Evolutionary conservation across 2,113 vertebrate species (phyloP).

Genomic region (Sialia sialis): DNA sequence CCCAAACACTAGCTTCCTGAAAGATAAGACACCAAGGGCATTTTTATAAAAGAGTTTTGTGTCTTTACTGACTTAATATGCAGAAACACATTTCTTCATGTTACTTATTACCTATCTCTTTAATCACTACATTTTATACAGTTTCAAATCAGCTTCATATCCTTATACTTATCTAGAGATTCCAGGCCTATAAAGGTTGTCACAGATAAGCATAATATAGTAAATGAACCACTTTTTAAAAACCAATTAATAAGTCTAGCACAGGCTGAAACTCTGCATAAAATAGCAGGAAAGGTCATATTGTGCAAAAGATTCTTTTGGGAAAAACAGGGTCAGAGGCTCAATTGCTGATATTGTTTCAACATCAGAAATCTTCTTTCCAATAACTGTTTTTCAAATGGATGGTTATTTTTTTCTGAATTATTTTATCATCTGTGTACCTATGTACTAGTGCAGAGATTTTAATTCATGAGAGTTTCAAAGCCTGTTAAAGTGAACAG

Average conservation of each 20-base stretch:
- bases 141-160: background rate
- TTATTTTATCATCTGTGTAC: background rate
- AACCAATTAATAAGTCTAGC: background rate
- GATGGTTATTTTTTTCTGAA: fast-evolving
- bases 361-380: background rate
- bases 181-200: background rate
- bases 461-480: background rate
- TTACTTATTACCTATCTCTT: background rate
- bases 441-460: background rate
- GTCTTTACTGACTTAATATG: background rate
- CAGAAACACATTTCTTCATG: background rate
- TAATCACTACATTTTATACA: background rate
- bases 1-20: background rate
- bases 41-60: background rate
- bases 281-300: background rate
- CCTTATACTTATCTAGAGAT: background rate
- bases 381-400: background rate
- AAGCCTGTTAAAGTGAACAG: background rate
- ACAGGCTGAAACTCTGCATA: background rate
- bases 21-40: background rate
- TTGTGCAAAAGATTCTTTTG: fast-evolving
- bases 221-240: background rate
- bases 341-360: background rate
- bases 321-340: background rate
- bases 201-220: background rate